Percentiles rank a stretch among this genome's conserved stretches.
Evolutionary conservation across 2,888 invertebrate species (phyloP).

Genomic region (Brenthis hecate): DNA sequence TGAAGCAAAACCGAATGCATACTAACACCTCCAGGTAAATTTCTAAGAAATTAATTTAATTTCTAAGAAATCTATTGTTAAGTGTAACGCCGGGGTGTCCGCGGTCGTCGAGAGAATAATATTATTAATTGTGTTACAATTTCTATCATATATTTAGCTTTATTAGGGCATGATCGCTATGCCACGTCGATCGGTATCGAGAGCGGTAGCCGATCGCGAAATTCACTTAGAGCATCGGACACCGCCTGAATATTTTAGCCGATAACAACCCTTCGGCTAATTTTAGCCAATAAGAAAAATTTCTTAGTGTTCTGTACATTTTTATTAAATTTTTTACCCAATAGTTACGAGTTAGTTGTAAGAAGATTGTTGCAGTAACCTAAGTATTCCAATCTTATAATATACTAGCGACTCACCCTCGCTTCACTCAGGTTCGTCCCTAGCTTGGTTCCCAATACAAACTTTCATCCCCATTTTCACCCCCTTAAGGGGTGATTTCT

Average conservation of each 20-base stretch:
- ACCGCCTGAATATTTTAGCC: constrained; percentile 77
- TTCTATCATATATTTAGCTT: constrained; percentile 21
- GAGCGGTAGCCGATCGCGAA: constrained; percentile 69
- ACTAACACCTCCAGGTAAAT: not conserved
- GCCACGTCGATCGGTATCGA: constrained; percentile 48
- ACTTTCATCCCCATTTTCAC: too few species aligned
- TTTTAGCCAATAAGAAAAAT: constrained; percentile 68
- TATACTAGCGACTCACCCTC: too few species aligned
- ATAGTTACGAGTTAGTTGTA: not conserved
- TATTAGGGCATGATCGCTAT: constrained; percentile 39
- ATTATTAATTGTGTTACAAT: not conserved
- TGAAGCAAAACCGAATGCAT: not conserved
- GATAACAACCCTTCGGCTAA: constrained; percentile 78
- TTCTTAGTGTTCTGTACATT: constrained; percentile 37
- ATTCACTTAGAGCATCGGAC: constrained; percentile 79
- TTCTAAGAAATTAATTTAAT: too few species aligned
- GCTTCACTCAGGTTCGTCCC: too few species aligned
- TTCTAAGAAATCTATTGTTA: too few species aligned
- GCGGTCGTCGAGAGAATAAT: not conserved
- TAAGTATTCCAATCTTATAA: not conserved
- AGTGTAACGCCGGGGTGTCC: too few species aligned
- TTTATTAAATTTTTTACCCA: not conserved
- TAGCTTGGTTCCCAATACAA: too few species aligned
- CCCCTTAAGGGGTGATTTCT: too few species aligned
- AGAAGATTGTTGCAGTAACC: too few species aligned